Evolutionary conservation across 2,113 vertebrate species (phyloP).

Genomic region (Orientallactaga bullata): DNA sequence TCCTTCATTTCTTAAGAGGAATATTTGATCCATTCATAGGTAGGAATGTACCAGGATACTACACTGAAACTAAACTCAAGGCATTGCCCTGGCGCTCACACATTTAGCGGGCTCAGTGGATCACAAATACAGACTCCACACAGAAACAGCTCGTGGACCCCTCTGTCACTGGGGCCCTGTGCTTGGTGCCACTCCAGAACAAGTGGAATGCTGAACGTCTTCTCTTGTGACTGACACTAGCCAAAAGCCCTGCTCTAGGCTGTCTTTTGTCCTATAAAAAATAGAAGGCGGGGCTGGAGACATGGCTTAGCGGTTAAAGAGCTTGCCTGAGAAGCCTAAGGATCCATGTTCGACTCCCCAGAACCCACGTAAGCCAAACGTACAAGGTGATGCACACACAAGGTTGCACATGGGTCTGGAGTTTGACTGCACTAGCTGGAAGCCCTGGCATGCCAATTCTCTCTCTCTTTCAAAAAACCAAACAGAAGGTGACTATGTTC

Average conservation of each 20-base stretch:
- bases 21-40: not conserved
- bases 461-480: not conserved
- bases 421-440: no score
- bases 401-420: no score
- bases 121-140: not conserved
- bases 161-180: not conserved
- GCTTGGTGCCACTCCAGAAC: not conserved
- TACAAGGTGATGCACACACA: no score
- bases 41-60: not conserved
- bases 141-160: not conserved
- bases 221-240: not conserved
- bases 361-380: no score
- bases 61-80: not conserved
- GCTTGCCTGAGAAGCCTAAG: no score
- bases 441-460: no score
- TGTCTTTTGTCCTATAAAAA: not conserved
- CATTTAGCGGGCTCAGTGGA: no score
- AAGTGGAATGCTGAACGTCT: not conserved
- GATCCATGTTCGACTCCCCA: no score
- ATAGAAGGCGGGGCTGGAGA: no score
- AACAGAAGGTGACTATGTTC: not conserved
- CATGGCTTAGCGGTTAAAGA: no score
- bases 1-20: not conserved
- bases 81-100: not conserved
- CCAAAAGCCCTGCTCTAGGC: not conserved